Conservation (phyloP, 2,888 invertebrate species). For the Andrena bicolor region DNA sequence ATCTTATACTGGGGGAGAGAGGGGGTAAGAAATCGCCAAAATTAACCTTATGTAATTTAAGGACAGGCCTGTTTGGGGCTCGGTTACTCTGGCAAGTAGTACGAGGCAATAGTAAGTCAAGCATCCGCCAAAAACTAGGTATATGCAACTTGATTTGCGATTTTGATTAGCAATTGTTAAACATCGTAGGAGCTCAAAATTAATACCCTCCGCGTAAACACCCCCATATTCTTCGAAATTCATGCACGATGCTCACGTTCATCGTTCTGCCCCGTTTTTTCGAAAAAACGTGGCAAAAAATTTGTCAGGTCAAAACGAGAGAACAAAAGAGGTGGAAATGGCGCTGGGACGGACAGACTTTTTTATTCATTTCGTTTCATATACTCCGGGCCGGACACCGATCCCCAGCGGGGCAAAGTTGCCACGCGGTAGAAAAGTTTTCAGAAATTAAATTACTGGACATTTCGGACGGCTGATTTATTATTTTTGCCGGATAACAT, state of each 20-base stretch:
- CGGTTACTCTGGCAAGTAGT: background rate
- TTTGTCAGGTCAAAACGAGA: conserved; percentile 28
- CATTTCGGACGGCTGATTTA: conserved; percentile 70
- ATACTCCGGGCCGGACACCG: conserved; percentile 36
- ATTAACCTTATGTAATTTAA: background rate
- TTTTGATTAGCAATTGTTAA: background rate
- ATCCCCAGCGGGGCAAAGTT: conserved; percentile 53
- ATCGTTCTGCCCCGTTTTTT: conserved; percentile 27
- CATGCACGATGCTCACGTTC: conserved; percentile 40
- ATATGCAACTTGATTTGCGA: background rate
- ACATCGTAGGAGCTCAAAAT: background rate
- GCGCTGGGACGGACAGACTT: conserved; percentile 23
- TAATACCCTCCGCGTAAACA: conserved; percentile 50
- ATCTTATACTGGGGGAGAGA: no score
- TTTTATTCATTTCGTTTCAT: conserved; percentile 31
- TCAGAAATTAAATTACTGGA: conserved; percentile 69
- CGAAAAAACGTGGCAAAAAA: conserved; percentile 32
- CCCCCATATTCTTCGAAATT: conserved; percentile 44
- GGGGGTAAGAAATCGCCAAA: no score
- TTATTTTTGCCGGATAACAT: conserved; percentile 63
- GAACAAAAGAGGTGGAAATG: conserved; percentile 45
- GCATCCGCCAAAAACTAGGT: background rate
- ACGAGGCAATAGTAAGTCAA: background rate
- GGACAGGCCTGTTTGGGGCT: background rate
- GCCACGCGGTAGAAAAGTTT: conserved; percentile 52